Percentiles rank a stretch among this genome's conserved stretches.
These are phyloP conservation scores for Plectus sambesii DNA, from an alignment of 1,140 invertebrate species.

Conservation along the genomic window DNA sequence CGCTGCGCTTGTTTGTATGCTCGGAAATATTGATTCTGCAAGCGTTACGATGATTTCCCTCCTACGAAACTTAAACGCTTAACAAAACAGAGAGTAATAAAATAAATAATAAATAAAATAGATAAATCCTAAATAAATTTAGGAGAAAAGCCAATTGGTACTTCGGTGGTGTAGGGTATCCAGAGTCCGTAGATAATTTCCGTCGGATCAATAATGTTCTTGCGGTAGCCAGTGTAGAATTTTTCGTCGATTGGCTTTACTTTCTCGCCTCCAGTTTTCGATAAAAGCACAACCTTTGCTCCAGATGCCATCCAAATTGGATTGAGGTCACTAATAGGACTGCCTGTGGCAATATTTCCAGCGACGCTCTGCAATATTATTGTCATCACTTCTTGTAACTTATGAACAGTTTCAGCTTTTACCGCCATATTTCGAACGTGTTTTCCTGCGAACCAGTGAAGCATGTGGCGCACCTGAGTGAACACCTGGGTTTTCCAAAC, in stretches of 20 bases:
- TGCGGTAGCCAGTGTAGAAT: conserved; percentile 77
- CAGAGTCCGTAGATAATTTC: conserved; percentile 68
- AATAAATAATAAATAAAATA: too few species aligned
- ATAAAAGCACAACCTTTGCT: conserved; percentile 48
- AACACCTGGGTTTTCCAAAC: conserved; percentile 30
- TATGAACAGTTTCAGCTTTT: too few species aligned
- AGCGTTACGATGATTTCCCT: too few species aligned
- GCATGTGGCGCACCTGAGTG: conserved; percentile 56
- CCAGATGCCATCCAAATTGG: conserved; percentile 73
- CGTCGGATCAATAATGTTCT: conserved; percentile 60
- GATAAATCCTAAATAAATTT: too few species aligned
- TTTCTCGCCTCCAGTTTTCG: conserved; percentile 52
- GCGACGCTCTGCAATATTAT: conserved; percentile 57
- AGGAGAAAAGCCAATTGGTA: too few species aligned
- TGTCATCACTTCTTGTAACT: conserved; percentile 7
- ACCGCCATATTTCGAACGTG: conserved; percentile 74
- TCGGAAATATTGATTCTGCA: conserved; percentile 63
- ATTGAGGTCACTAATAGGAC: conserved; percentile 88
- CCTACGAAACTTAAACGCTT: too few species aligned
- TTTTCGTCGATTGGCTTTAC: conserved; percentile 62
- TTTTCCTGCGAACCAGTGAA: conserved; percentile 84
- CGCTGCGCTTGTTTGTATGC: conserved; percentile 83
- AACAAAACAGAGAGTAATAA: too few species aligned
- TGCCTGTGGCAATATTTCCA: conserved; percentile 85
- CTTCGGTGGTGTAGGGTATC: conserved; percentile 58